Evolutionary conservation across 92 coral and sea anemone species (phyloP), one percentile per base, ranked within the genome.

Genomic region (Epizoanthus fatuus): DNA sequence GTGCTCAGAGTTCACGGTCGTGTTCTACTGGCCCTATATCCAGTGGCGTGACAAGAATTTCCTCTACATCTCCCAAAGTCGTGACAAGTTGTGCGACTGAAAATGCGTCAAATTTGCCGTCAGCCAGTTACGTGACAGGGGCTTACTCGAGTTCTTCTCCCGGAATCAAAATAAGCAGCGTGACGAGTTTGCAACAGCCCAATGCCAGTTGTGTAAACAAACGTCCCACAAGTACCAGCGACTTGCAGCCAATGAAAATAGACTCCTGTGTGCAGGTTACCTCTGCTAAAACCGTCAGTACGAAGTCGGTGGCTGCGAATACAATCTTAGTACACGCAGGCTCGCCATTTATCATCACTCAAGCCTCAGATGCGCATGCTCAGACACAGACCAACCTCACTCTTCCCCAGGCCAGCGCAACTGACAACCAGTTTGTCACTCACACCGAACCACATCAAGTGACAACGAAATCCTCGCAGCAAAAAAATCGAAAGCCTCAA

Each of bases 271-370:
- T 75, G 44, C 81, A 75, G 14, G 81, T 20, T 8, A 75, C 63
- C 7, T 16, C 81, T 38, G 63, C 81, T 11, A 75, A 37, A 59
- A 58, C 51, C 66, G 67, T 7, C 14, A 75, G 53, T 58, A 75
- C 68, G 6, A 75, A 75, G 68, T 58, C 81, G 3, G 81, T 75
- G 81, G 81, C 81, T 5, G 81, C 81, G 5, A 75, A 75, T 22
- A 59, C 81, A 37, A 57, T 38, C 22, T 45, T 12, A 2, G 55
- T 75, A 55, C 20, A 57, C 8, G 17, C 81, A 2, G 81, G 81
- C 17, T 9, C 40, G 39, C 51, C 17, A 2, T 75, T 56, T 57
- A 52, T 44, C 20, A 54, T 75, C 56, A 75, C 52, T 2, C 81
- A 75, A 35, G 69, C 63, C 29, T 38, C 55, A 44, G 12, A 39